Evolutionary conservation across 2,888 invertebrate species (phyloP), one percentile per base, ranked within the genome.

Genomic region (Himalopsyche japonica): DNA sequence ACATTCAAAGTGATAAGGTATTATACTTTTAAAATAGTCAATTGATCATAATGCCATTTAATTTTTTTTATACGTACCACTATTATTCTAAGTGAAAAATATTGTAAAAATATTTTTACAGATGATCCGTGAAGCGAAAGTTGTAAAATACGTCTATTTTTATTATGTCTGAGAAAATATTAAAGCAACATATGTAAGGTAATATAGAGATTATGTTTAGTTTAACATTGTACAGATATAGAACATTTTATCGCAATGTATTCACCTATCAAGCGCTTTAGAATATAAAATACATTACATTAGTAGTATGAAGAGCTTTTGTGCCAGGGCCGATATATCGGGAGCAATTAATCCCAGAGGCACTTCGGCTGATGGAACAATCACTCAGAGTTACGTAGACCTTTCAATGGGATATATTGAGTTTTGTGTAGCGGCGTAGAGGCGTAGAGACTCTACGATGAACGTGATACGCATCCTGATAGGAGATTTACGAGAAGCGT

Each of bases 281-380:
- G 57, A 57, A 57, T 57, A 57, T 57, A 57, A 57, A 57, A 57
- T 20, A 57, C 8, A 57, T n/a, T 20, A 20, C 57, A 57, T 57
- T 20, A 24, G 57, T 43, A 15, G 15, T 57, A 57, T 57, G 57
- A 57, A 57, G 57, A 57, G 57, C 57, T 57, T 57, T 57, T 57
- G 57, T 57, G 57, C 37, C 27, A 8, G n/a, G 27, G 47, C 79
- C 79, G 81, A 84, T 82, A 84, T 84, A 84, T 84, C 48, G 81
- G 30, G 37, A 20, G 79, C 84, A 84, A 84, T 85, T 83, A 85
- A 85, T 85, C 85, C 83, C 83, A 76, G 7, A 81, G 76, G 80
- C 81, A 83, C 70, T 82, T 81, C 76, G 18, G 82, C 48, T 80
- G 81, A 81, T 83, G 81, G 79, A 85, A 81, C 82, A 82, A 81